Evolutionary conservation across 1,140 invertebrate genomes (phyloP), one percentile per base, ranked within the genome.

Genomic region (Drosophila sp.): DNA sequence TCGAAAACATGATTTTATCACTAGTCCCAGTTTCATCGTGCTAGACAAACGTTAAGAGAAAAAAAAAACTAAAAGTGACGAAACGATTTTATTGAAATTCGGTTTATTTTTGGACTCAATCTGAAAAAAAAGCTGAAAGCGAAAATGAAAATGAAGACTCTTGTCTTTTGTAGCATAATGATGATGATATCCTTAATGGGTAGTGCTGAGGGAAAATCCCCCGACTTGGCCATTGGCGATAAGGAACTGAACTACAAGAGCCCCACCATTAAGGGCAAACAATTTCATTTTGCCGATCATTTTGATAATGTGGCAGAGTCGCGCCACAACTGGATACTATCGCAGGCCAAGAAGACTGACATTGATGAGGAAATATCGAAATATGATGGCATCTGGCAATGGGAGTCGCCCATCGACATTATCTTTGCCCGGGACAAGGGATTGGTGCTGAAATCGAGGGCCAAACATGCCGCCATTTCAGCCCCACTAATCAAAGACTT

Each of bases 401-500:
- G 99, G 11, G 98, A 98, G 92, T 92, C 95, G 64, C 95, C 98
- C 17, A 93, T 94, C 50, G 94, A 95, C 81, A 95, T 96, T 83
- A 94, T 96, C 2, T 94, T 99, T 66, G 94, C 94, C 30, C 96
- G 96, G 56, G 98, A 99, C 92, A 92, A 96, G 77, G 98, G 98
- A 50, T 93, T 99, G 60, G 96, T 99, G 27, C 93, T 99, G 6
- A 98, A 98, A 92, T 97, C 97, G 0, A 98, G 98, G 93, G 98
- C 98, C 6, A 98, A 98, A 89, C 99, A 99, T 93, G 96, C 98
- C 60, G 99, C 99, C 4, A 98, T 99, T 80, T 94, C 98, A 8
- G 93, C 96, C n/a, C 93, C 94, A 35, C 93, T 99, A 4, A 93
- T 94, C 55, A 96, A 95, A 90, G 95, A 96, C 17, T 99, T 99